A percentile compares a stretch with the other conserved stretches of the same genome.
phyloP scores from a whole-genome alignment of 2,888 invertebrate species.

The Nymphalis c-album region DNA sequence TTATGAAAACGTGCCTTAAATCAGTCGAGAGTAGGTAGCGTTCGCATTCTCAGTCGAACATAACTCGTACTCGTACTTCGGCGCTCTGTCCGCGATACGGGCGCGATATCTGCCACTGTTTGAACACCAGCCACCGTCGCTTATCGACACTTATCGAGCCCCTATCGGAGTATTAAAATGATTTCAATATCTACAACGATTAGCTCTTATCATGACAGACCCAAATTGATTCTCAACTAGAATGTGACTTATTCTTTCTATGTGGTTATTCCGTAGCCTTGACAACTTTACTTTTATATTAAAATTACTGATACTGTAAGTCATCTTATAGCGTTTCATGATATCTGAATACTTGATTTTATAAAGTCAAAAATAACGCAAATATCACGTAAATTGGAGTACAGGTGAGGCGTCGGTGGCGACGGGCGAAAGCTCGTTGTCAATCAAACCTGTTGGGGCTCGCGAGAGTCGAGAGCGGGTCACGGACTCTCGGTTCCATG shows the following conservation, averaged over 20 bases:
- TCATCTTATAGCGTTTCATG: background rate
- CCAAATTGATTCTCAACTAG: conserved; percentile 21
- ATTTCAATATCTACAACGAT: conserved; percentile 27
- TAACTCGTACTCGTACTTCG: background rate
- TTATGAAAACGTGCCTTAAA: too few relatives aligned
- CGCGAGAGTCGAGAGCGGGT: conserved; percentile 21
- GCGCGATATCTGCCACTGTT: conserved; percentile 17
- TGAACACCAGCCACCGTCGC: conserved; percentile 2
- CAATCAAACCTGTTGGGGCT: conserved; percentile 26
- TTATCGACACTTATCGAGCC: conserved; percentile 23
- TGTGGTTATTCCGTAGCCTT: conserved; percentile 1
- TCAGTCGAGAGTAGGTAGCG: background rate
- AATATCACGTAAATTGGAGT: conserved; percentile 18
- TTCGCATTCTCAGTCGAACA: background rate
- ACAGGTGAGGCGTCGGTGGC: conserved; percentile 10
- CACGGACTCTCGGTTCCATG: conserved; percentile 26
- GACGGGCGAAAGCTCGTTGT: conserved; percentile 25
- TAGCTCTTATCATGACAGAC: conserved; percentile 24
- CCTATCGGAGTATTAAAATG: conserved; percentile 26
- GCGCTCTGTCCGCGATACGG: conserved; percentile 2
- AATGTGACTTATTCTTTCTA: conserved; percentile 1
- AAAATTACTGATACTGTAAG: too few relatives aligned
- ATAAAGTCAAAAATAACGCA: background rate
- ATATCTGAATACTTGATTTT: background rate
- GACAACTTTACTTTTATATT: too few relatives aligned